These are phyloP conservation scores for Bufo gargarizans DNA, from an alignment of 2,113 vertebrate genomes.

Conservation along the genomic window DNA sequence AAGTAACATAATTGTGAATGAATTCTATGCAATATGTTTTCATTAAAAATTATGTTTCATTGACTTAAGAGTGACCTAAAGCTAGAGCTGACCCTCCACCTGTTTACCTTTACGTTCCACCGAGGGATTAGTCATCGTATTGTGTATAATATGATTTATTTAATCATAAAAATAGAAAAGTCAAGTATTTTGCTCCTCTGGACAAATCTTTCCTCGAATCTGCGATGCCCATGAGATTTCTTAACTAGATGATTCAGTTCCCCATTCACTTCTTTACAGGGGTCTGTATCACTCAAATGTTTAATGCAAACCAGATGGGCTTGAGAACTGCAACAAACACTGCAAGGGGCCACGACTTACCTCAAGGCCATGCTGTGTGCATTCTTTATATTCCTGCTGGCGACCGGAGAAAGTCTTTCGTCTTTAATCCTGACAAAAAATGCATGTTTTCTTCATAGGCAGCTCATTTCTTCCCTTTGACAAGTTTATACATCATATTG, in stretches of 20 bases:
- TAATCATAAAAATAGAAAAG: slow-evolving; percentile 41
- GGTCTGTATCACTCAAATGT: slow-evolving; percentile 15
- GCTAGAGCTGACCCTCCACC: neutral
- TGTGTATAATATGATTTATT: neutral
- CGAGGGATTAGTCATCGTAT: neutral
- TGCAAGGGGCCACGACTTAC: slow-evolving; percentile 39
- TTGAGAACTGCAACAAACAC: slow-evolving; percentile 34
- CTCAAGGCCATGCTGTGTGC: slow-evolving; percentile 11
- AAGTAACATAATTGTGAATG: neutral
- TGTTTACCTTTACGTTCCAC: neutral
- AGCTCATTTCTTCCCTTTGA: neutral
- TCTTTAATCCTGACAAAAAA: neutral
- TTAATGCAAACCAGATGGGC: slow-evolving; percentile 54
- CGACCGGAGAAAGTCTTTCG: slow-evolving; percentile 16
- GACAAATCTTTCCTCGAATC: slow-evolving; percentile 8
- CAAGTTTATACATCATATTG: slow-evolving; percentile 20
- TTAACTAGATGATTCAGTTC: slow-evolving; percentile 41
- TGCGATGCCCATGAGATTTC: neutral
- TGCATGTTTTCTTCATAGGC: slow-evolving; percentile 9
- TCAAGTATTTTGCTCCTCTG: slow-evolving; percentile 19
- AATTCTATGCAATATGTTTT: neutral
- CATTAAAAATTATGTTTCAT: neutral
- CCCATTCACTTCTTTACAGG: slow-evolving; percentile 40
- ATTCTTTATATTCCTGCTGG: slow-evolving; percentile 7
- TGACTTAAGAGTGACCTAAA: neutral